Conservation (phyloP, 2,113 vertebrate genomes). For the Campylorhamphus procurvoides region DNA sequence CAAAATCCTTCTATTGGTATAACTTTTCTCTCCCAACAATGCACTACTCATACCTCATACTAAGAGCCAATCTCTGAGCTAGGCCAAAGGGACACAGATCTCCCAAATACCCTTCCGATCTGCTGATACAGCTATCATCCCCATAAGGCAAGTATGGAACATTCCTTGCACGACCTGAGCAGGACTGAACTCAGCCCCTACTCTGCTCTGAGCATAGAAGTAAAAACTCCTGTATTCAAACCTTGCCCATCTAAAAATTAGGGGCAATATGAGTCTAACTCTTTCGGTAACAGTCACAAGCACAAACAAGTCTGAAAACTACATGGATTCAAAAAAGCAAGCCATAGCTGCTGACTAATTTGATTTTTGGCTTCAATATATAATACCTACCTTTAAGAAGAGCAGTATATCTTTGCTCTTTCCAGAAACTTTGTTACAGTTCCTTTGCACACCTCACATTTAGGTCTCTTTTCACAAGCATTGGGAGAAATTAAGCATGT, state of each 20-base stretch:
- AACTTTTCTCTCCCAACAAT: not conserved
- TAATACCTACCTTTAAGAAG: not conserved
- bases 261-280: not conserved
- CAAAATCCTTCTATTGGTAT: not conserved
- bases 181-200: not conserved
- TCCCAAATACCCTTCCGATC: not conserved
- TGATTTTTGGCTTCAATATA: not conserved
- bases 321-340: not conserved
- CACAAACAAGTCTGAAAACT: not conserved
- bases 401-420: not conserved
- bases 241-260: not conserved
- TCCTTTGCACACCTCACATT: not conserved
- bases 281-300: not conserved
- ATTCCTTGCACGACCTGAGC: not conserved
- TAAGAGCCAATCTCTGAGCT: not conserved
- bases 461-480: not conserved
- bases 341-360: not conserved
- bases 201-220: not conserved
- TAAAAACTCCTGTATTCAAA: not conserved
- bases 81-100: not conserved
- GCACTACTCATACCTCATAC: not conserved
- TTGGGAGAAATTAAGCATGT: not conserved
- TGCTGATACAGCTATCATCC: not conserved
- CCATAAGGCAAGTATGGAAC: not conserved
- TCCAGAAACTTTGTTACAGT: not conserved